These are phyloP conservation scores for Parasteatoda tepidariorum DNA, from an alignment of 1,140 invertebrate species.

Conservation along the genomic window DNA sequence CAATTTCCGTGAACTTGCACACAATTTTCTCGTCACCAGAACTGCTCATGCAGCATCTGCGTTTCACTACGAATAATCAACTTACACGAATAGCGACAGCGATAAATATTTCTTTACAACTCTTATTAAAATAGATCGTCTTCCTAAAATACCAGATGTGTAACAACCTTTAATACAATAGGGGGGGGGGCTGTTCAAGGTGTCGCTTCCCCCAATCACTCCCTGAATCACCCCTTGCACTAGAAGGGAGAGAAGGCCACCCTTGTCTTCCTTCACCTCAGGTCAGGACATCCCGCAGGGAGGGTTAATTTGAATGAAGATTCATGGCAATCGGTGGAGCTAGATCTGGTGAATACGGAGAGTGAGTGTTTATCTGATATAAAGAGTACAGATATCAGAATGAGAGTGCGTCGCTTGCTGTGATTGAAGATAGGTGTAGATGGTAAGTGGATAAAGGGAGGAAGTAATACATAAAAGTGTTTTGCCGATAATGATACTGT, in stretches of 20 bases:
- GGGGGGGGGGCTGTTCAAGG: background rate
- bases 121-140: conserved; percentile 50
- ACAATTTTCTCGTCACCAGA: too few relatives aligned
- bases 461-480: conserved; percentile 9
- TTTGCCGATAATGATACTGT: conserved; percentile 20
- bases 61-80: conserved; percentile 22
- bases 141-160: background rate
- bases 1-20: too few relatives aligned
- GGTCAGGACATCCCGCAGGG: conserved; percentile 9
- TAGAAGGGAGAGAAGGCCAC: background rate
- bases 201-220: background rate
- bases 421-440: conserved; percentile 9
- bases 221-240: background rate
- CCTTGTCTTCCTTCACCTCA: background rate
- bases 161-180: conserved; percentile 7
- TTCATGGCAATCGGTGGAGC: background rate
- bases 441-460: background rate
- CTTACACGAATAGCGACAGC: conserved; percentile 10
- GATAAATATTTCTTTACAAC: conserved; percentile 49
- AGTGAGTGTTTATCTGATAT: conserved; percentile 26
- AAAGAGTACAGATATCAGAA: conserved; percentile 14
- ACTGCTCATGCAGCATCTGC: conserved; percentile 36
- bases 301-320: conserved; percentile 41
- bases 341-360: conserved; percentile 9
- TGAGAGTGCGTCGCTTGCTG: conserved; percentile 11